phyloP scores from a whole-genome alignment of 2,113 vertebrate species.

The Nicator chloris region DNA sequence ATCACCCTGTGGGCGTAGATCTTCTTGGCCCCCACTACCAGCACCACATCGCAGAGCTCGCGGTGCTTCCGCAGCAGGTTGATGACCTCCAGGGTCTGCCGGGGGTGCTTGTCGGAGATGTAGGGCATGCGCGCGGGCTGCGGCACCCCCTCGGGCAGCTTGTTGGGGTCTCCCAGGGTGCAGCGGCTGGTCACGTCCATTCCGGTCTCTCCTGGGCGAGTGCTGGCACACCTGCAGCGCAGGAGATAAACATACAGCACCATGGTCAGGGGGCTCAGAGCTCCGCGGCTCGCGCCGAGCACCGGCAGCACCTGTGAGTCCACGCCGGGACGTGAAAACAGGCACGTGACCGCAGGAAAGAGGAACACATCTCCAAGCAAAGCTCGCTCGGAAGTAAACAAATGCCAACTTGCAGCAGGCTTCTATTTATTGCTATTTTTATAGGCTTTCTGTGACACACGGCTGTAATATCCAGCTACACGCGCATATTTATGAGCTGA shows the following conservation, averaged over 20 bases:
- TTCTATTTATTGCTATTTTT: constrained; percentile 33
- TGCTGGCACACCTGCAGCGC: constrained; percentile 84
- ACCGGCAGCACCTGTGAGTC: accelerated
- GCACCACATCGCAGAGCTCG: constrained; percentile 95
- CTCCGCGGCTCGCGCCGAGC: accelerated
- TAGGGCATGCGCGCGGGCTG: constrained; percentile 99
- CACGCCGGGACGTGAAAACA: accelerated
- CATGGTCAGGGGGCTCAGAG: not conserved
- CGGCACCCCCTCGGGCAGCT: constrained; percentile 95
- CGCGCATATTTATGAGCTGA: not conserved
- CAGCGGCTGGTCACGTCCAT: constrained; percentile 99
- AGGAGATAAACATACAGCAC: not conserved
- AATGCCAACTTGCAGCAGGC: not conserved
- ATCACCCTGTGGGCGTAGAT: constrained; percentile 98
- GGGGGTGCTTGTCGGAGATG: constrained; percentile 96
- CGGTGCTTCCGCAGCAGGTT: constrained; percentile 95
- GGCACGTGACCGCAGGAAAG: not conserved
- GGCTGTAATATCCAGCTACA: not conserved
- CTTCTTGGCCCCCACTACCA: constrained; percentile 96
- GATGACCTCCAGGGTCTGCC: constrained; percentile 97
- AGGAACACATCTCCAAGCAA: not conserved
- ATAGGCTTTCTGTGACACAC: constrained; percentile 8
- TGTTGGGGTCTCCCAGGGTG: constrained; percentile 98
- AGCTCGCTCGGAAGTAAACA: not conserved
- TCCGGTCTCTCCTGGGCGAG: constrained; percentile 93